Conservation (phyloP, 2,888 invertebrate species). For the Hypolimnas misippus region DNA sequence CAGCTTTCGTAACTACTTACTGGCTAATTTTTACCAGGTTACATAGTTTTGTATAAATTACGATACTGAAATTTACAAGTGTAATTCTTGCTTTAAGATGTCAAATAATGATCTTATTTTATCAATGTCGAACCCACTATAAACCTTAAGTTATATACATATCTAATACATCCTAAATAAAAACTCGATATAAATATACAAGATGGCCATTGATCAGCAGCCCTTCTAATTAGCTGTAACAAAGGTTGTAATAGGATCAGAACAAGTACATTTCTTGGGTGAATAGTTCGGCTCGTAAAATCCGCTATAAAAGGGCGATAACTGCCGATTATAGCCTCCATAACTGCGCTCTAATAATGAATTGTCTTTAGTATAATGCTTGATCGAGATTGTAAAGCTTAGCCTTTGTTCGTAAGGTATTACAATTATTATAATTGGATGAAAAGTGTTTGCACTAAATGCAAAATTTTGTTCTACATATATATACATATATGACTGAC, state of each 20-base stretch:
- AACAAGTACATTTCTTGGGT: conserved; percentile 74
- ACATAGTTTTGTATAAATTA: too few species aligned
- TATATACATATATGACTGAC: too few species aligned
- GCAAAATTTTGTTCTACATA: conserved; percentile 3
- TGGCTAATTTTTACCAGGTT: too few species aligned
- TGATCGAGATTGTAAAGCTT: conserved; percentile 55
- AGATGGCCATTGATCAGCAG: conserved; percentile 17
- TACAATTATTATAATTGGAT: conserved; percentile 30
- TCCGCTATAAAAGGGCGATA: conserved; percentile 83
- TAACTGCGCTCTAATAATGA: conserved; percentile 83
- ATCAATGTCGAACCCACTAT: too few species aligned
- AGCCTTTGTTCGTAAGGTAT: conserved; percentile 35
- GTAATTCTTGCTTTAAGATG: too few species aligned
- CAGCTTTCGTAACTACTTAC: too few species aligned
- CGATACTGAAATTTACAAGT: too few species aligned
- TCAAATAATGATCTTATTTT: too few species aligned
- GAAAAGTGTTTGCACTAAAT: neutral
- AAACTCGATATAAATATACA: neutral
- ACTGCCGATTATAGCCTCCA: conserved; percentile 78
- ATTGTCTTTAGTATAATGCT: conserved; percentile 82
- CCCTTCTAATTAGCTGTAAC: conserved; percentile 66
- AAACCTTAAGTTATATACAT: neutral
- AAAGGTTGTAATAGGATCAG: conserved; percentile 68
- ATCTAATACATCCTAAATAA: neutral
- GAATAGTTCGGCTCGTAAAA: conserved; percentile 83